Evolutionary conservation across 2,113 vertebrate genomes (phyloP).

Genomic region (Xyliphius kryptos): DNA sequence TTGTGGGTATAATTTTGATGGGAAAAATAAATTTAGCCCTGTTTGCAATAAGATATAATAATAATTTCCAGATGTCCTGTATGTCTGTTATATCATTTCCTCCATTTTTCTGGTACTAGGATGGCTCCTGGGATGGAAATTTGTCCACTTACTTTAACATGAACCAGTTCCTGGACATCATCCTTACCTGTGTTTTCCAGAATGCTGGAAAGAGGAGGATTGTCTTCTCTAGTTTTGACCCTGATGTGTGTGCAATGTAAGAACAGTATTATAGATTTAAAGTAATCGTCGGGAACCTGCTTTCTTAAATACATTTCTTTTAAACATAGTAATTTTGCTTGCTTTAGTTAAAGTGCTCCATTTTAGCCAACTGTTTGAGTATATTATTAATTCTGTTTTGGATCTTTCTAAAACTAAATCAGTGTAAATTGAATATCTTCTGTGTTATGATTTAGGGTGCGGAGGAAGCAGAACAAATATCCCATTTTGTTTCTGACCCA

Average conservation of each 20-base stretch:
- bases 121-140: constrained; percentile 90
- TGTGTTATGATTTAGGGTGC: constrained; percentile 67
- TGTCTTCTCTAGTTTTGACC: constrained; percentile 92
- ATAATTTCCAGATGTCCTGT: too few species aligned
- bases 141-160: constrained; percentile 92
- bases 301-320: too few species aligned
- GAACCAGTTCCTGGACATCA: constrained; percentile 85
- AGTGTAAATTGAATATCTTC: neutral
- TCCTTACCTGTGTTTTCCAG: constrained; percentile 83
- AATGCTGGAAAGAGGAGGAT: constrained; percentile 81
- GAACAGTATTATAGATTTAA: constrained; percentile 44
- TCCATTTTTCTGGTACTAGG: constrained; percentile 63
- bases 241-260: constrained; percentile 95
- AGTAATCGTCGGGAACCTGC: too few species aligned
- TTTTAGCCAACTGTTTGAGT: too few species aligned
- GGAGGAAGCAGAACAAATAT: constrained; percentile 94
- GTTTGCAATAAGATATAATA: too few species aligned
- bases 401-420: neutral
- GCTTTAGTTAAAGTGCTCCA: too few species aligned
- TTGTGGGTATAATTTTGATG: too few species aligned
- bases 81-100: too few species aligned
- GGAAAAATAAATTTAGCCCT: too few species aligned
- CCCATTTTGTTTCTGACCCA: constrained; percentile 95
- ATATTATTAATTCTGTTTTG: too few species aligned
- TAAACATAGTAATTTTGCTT: too few species aligned